Conservation (phyloP, 2,113 vertebrate species). For the Anolis carolinensis region DNA sequence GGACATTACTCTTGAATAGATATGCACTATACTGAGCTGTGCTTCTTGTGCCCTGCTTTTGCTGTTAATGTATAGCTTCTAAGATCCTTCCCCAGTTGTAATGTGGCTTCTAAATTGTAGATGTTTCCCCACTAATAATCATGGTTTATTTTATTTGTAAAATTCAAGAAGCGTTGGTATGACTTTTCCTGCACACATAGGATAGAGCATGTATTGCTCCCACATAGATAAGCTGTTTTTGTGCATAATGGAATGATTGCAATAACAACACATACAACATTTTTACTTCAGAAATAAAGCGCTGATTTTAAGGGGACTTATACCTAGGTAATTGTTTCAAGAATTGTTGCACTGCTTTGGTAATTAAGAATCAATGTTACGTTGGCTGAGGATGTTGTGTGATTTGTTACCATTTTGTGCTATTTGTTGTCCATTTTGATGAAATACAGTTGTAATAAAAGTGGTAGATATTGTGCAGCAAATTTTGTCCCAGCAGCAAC, state of each 20-base stretch:
- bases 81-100: neutral
- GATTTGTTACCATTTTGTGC: neutral
- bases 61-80: neutral
- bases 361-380: neutral
- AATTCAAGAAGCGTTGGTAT: neutral
- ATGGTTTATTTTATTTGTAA: neutral
- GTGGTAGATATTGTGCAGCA: neutral
- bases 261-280: neutral
- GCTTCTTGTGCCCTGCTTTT: neutral
- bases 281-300: neutral
- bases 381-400: neutral
- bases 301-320: neutral
- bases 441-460: neutral
- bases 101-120: neutral
- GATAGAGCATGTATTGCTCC: neutral
- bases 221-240: neutral
- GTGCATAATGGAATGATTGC: neutral
- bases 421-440: neutral
- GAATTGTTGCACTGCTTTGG: neutral
- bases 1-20: too few relatives aligned
- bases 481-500: neutral
- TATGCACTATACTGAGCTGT: too few relatives aligned
- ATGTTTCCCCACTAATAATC: neutral
- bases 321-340: neutral
- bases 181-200: neutral